These are phyloP conservation scores for Cepaea hortensis DNA, from an alignment of 2,888 invertebrate genomes.

Conservation along the genomic window DNA sequence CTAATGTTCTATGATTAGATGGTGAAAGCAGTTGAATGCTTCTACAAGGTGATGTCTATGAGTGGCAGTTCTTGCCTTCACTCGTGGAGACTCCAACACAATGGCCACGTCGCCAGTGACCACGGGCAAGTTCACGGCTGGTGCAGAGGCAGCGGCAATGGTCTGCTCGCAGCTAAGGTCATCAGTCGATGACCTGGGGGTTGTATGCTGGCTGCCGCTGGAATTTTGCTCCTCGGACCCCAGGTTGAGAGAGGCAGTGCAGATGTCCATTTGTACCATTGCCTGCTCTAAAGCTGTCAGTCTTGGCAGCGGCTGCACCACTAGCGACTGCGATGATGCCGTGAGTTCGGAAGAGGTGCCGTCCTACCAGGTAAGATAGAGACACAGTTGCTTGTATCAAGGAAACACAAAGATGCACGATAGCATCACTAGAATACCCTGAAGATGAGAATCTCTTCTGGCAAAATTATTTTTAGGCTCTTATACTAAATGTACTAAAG, in stretches of 20 bases:
- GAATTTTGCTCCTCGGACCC: conserved; percentile 1
- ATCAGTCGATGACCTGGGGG: conserved; percentile 25
- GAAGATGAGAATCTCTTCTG: neutral
- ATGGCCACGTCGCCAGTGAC: neutral
- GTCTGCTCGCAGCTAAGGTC: neutral
- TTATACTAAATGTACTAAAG: too few relatives aligned
- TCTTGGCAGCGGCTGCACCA: conserved; percentile 8
- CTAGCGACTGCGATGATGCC: neutral
- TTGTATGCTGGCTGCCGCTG: conserved; percentile 10
- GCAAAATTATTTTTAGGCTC: too few relatives aligned
- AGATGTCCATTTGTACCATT: conserved; percentile 39
- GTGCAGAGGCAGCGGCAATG: neutral
- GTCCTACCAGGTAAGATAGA: conserved; percentile 25
- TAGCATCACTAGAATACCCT: neutral
- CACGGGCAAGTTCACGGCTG: neutral
- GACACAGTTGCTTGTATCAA: neutral
- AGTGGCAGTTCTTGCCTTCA: conserved; percentile 38
- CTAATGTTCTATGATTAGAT: too few relatives aligned
- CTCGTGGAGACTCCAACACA: neutral
- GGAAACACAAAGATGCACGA: neutral
- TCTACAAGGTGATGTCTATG: neutral
- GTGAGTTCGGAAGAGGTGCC: neutral
- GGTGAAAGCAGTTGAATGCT: neutral
- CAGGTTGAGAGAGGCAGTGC: conserved; percentile 30
- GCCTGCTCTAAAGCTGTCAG: conserved; percentile 30